A percentile compares a stretch with the other conserved stretches of the same genome.
Conservation (phyloP, 2,113 vertebrate species). For the Neolamprologus kungweensis region DNA sequence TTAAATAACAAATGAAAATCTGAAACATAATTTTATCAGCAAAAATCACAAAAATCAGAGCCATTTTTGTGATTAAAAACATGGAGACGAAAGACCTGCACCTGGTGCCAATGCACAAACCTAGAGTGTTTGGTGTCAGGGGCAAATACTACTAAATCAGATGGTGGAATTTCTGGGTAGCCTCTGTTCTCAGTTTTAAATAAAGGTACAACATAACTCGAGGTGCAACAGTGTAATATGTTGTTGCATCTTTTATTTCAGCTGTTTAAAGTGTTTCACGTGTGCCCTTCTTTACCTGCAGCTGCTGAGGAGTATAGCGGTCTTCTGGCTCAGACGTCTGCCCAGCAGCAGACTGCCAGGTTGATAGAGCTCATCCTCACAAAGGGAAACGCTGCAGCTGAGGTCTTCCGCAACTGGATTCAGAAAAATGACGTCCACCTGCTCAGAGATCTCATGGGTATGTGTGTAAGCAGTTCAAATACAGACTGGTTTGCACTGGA, state of each 20-base stretch:
- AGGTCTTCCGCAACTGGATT: constrained; percentile 88
- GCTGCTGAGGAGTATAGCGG: constrained; percentile 79
- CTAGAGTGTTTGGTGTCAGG: not conserved
- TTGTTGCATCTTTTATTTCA: not conserved
- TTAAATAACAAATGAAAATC: not conserved
- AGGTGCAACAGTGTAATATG: not conserved
- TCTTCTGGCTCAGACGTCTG: constrained; percentile 84
- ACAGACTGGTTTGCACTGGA: fast-evolving
- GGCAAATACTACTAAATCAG: not conserved
- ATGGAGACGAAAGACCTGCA: not conserved
- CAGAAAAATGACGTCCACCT: constrained; percentile 84
- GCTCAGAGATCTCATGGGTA: constrained; percentile 91
- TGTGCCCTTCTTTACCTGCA: not conserved
- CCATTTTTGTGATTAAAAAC: not conserved
- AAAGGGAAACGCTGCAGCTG: constrained; percentile 89
- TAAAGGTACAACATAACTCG: not conserved
- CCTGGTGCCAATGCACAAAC: not conserved
- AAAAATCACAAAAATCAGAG: too few species aligned
- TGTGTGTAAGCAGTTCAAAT: not conserved
- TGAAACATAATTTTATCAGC: not conserved
- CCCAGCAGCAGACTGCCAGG: constrained; percentile 83
- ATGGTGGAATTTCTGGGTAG: not conserved
- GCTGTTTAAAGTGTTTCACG: not conserved
- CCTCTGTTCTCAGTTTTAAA: not conserved
- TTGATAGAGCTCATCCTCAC: constrained; percentile 86